Base-by-base conservation (phyloP, 2,888 invertebrate species). In the Phortica okadai region DNA sequence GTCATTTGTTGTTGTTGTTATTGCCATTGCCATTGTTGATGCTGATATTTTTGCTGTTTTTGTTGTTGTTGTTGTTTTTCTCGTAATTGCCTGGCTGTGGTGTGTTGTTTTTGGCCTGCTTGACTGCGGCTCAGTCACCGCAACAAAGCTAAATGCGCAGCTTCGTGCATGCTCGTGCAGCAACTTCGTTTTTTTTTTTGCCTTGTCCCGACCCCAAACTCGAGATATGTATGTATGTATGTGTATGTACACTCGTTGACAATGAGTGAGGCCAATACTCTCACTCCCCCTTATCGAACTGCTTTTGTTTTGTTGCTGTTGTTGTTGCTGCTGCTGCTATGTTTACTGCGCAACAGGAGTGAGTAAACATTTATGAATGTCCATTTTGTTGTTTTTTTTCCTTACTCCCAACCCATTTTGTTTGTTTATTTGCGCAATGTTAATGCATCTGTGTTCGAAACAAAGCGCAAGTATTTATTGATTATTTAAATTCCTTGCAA, bases 1-100 rank as follows among this genome's bases (percentile, higher is more conserved):
- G 79, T 80, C 85, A 86, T 86, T 84, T 87, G 87, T 25, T 42
- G 59, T 42, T 58, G 70, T n/a, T 25, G 74, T 14, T 14, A 42
- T 83, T 84, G 85, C 80, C 82, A 82, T 77, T 78, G 75, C 21
- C 25, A 21, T 11, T 10, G 10, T 1, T 21, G 7, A 21, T 7
- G 5, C 16, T 21, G 25, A 6, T 10, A 59, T 58, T 74, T 16
- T 74, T 56, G n/a, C 54, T 66, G n/a, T 58, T 74, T 16, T 74
- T 56, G n/a, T 50, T 66, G n/a, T 16, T 74, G 64, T 44, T 74
- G 73, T 59, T 72, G 6, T 72, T 72, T 3, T 45, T 50, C 6
- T 70, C 45, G 50, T 56, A 45, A 41, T 62, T 67, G 21, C 66
- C 21, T 33, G 33, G 33, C 33, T 33, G 4, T 33, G 33, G 33